Evolutionary conservation across 2,888 invertebrate genomes (phyloP), one percentile per base, ranked within the genome.

Genomic region (Steinernema hermaphroditum): DNA sequence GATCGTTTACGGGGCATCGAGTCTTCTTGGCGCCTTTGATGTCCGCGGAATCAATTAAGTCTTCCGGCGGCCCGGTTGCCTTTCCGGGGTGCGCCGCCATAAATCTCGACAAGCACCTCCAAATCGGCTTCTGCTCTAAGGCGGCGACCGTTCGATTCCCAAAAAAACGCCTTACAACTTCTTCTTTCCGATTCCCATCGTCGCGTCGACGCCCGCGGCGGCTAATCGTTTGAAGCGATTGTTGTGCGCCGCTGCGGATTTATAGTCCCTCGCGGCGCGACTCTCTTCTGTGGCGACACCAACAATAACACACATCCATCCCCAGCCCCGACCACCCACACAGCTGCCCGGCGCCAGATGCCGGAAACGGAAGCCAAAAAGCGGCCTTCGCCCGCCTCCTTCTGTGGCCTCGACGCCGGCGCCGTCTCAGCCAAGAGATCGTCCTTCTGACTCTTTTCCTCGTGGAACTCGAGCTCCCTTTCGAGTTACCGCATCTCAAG

Each of bases 211-310:
- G 62, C 62, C 62, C 32, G 62, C 27, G 62, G 62, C 62, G 62
- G 62, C 62, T 62, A 62, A 62, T 62, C 62, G 62, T 62, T 62
- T 62, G 62, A 62, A 62, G 62, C 62, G 62, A 62, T 62, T 62
- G 62, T 62, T 62, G 27, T 62, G 32, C 32, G 32, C 16, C 62
- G 62, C 32, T 32, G 62, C 62, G 27, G 27, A 62, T 62, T 62
- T 62, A 62, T 62, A 16, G 62, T 62, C 62, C 32, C 16, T 9
- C 62, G 16, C 62, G 62, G 32, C 62, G 46, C 43, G 54, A 16
- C 27, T 22, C 22, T 54, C 54, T 54, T 54, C 27, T 54, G 54
- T 54, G 24, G 54, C 54, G 54, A 54, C 54, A 54, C 54, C 54
- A 54, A 62, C 62, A 62, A 62, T 32, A 62, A 62, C 62, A 62